Conservation (phyloP, 1,140 invertebrate genomes). For the Drosophila melanogaster region DNA sequence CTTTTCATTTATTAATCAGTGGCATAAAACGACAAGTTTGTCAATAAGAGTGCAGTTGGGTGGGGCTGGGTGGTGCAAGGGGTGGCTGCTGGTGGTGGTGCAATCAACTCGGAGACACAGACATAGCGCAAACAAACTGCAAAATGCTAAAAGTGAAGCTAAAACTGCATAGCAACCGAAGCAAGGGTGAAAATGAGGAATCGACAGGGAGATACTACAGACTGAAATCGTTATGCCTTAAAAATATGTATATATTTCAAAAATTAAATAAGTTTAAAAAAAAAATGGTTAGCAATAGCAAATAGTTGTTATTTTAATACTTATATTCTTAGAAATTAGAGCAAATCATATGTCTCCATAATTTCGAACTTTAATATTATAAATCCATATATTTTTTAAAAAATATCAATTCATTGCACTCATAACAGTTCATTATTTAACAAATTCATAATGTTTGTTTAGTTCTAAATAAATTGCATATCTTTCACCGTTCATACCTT, state of each 20-base stretch:
- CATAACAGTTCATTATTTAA: no score
- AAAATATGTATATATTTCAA: no score
- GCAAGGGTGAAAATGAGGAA: neutral
- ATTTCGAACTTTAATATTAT: no score
- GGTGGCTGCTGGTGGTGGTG: conserved; percentile 40
- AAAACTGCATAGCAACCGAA: conserved; percentile 55
- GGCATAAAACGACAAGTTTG: conserved; percentile 65
- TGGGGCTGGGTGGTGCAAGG: conserved; percentile 3
- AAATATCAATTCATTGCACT: no score
- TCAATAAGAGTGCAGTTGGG: conserved; percentile 16
- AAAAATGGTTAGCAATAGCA: no score
- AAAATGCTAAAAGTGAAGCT: conserved; percentile 66
- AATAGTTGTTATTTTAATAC: no score
- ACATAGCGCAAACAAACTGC: conserved; percentile 70
- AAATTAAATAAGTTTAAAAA: neutral
- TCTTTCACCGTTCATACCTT: neutral
- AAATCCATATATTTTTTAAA: no score
- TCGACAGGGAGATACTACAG: conserved; percentile 2
- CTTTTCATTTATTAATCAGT: conserved; percentile 72
- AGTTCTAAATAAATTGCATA: no score
- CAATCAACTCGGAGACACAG: conserved; percentile 76
- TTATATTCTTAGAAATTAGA: no score
- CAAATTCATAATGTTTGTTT: no score
- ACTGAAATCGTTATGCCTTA: no score
- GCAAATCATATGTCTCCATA: no score